Conservation (phyloP, 2,113 vertebrate species). For the Mormoops blainvillei region DNA sequence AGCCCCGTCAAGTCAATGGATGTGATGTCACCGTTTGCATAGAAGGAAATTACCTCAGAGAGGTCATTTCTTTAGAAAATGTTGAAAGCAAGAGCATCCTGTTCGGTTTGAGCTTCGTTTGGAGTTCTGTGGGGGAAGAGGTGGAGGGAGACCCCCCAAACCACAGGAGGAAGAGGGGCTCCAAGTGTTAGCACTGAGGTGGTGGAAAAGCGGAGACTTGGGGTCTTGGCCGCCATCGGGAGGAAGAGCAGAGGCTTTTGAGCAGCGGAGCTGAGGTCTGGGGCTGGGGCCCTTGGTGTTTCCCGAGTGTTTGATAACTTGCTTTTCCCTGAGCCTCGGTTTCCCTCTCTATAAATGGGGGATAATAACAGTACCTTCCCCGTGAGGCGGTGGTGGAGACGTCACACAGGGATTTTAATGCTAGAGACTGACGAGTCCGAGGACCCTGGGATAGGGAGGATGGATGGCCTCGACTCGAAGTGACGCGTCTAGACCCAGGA, state of each 20-base stretch:
- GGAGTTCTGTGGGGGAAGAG: not conserved
- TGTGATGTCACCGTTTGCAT: not conserved
- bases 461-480: not conserved
- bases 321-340: not conserved
- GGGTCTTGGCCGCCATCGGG: not conserved
- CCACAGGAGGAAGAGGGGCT: not conserved
- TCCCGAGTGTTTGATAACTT: not conserved
- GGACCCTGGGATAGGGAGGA: not conserved
- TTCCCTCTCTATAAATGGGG: not conserved
- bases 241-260: not conserved
- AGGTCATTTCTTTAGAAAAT: not conserved
- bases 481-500: not conserved
- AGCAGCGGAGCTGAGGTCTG: not conserved
- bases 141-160: not conserved
- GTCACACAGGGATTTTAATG: not conserved
- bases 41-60: not conserved
- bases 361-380: not conserved
- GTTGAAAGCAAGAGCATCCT: not conserved
- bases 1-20: not conserved
- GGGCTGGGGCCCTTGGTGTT: rapidly evolving
- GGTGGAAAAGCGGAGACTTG: not conserved
- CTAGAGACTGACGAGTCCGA: not conserved
- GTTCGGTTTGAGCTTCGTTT: not conserved
- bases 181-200: not conserved
- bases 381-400: not conserved